Conservation (phyloP, 2,113 vertebrate species). For the Muntiacus muntjak region DNA sequence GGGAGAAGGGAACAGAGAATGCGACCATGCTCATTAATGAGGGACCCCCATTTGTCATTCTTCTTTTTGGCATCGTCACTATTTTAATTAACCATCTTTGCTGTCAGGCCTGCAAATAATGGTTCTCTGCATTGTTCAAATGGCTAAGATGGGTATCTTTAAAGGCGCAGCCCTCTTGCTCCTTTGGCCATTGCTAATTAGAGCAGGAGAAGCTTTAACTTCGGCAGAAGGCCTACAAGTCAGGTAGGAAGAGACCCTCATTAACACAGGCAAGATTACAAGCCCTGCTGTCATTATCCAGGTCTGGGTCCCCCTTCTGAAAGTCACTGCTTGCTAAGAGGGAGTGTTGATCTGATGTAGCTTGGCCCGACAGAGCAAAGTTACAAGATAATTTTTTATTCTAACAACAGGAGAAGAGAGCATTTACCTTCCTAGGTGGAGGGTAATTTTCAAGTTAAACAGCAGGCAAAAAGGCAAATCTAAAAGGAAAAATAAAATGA, state of each 20-base stretch:
- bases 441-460: conserved; percentile 40
- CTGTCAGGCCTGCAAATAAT: conserved; percentile 37
- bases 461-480: conserved; percentile 35
- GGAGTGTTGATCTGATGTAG: neutral
- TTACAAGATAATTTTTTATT: conserved; percentile 46
- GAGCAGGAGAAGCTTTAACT: neutral
- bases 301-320: neutral
- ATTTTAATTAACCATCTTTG: conserved; percentile 68
- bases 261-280: conserved; percentile 52
- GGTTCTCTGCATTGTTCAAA: conserved; percentile 8
- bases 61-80: conserved; percentile 21
- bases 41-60: conserved; percentile 18
- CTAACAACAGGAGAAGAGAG: neutral
- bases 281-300: conserved; percentile 10
- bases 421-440: neutral
- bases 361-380: conserved; percentile 35
- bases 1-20: conserved; percentile 37
- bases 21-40: conserved; percentile 8
- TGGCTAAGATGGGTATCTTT: neutral
- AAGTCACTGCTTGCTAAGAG: conserved; percentile 42
- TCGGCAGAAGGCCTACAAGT: neutral
- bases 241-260: conserved; percentile 54
- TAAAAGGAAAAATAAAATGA: neutral
- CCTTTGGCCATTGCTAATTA: conserved; percentile 49
- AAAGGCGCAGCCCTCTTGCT: neutral